Conservation (phyloP, 2,797 vertebrate genomes). For the Gobionotothen gibberifrons region DNA sequence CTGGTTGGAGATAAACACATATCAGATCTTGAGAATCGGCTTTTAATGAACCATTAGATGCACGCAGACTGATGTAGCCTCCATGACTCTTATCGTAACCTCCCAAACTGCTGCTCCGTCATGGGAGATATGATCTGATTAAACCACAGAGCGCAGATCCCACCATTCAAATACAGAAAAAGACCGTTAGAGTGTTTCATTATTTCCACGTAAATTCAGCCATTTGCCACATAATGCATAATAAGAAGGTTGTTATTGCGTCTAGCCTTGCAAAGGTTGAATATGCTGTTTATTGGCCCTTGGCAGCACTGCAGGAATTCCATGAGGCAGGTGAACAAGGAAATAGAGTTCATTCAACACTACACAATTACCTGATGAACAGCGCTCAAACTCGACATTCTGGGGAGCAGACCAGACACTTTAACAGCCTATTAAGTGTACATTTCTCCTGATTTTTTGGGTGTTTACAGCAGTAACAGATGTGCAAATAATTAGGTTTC, state of each 20-base stretch:
- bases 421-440: constrained; percentile 72
- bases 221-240: constrained; percentile 62
- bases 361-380: constrained; percentile 73
- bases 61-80: constrained; percentile 43
- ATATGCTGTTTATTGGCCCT: constrained; percentile 68
- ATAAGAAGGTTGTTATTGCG: constrained; percentile 72
- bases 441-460: constrained; percentile 57
- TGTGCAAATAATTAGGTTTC: constrained; percentile 64
- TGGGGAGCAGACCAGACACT: constrained; percentile 66
- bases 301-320: constrained; percentile 75
- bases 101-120: constrained; percentile 35
- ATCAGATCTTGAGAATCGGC: constrained; percentile 68
- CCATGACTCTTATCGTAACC: constrained; percentile 43
- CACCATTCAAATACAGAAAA: constrained; percentile 37
- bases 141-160: constrained; percentile 28
- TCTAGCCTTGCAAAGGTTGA: constrained; percentile 66
- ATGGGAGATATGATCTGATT: constrained; percentile 46
- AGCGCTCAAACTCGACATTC: constrained; percentile 49
- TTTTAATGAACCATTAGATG: constrained; percentile 69
- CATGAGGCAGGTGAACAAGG: constrained; percentile 77
- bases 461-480: constrained; percentile 66
- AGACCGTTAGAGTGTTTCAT: constrained; percentile 27
- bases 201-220: constrained; percentile 60
- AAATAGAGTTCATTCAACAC: constrained; percentile 77
- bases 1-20: constrained; percentile 68